Conservation (phyloP, 1,140 invertebrate genomes). For the Bombus polaris region DNA sequence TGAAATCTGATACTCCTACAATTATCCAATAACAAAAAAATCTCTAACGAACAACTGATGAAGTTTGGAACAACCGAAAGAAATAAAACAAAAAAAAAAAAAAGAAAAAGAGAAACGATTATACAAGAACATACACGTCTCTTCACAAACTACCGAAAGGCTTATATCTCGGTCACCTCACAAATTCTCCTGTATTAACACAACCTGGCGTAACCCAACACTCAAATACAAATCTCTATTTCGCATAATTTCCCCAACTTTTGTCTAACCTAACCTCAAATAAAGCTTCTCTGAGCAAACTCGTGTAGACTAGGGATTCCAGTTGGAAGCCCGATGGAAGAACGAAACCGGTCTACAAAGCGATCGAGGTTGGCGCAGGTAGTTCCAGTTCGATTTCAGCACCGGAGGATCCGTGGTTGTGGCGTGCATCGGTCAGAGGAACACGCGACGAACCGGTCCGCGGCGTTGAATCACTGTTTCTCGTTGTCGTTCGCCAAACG, state of each 20-base stretch:
- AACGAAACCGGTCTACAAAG: slow-evolving; percentile 22
- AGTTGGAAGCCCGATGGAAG: background rate
- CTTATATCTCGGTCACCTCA: background rate
- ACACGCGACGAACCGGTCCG: slow-evolving; percentile 9
- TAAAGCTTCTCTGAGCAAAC: background rate
- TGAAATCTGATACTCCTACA: no score
- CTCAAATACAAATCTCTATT: background rate
- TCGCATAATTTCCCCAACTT: background rate
- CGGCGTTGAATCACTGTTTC: background rate
- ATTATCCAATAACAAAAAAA: no score
- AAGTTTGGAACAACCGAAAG: no score
- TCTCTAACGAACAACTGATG: no score
- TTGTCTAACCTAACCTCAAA: background rate
- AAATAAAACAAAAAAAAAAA: no score
- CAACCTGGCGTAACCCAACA: no score
- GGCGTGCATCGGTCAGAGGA: background rate
- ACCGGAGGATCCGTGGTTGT: background rate
- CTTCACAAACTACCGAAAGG: background rate
- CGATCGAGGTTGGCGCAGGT: background rate
- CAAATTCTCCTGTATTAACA: background rate
- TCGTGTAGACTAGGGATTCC: background rate
- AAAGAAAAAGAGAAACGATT: no score
- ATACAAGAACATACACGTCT: no score
- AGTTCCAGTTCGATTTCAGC: slow-evolving; percentile 19
- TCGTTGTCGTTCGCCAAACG: slow-evolving; percentile 20